Base-by-base conservation (phyloP, 2,797 vertebrate genomes). In the Orientallactaga sibirica region DNA sequence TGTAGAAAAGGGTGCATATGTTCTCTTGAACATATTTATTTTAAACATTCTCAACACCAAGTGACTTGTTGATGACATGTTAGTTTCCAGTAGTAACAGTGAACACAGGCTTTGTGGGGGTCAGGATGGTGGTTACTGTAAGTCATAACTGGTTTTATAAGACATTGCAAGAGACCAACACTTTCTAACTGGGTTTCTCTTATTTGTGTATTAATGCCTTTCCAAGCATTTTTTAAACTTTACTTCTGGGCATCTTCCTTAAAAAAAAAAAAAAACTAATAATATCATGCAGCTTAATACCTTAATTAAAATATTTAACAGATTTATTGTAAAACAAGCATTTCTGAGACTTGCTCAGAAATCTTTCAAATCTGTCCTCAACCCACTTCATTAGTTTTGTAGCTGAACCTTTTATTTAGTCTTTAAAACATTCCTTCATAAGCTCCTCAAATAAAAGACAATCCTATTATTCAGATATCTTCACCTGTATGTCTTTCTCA, bases 251-350 rank as follows among this genome's bases (percentile, higher is more conserved):
- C n/a, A 84, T 85, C 70, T 91, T 93, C 82, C 29, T 91, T 14
- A 2, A 64, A 89, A 90, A 85, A 19, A 48, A 58, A 12, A 64
- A 88, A 90, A 81, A 19, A 67, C 19, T 64, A 68, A 92, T 86
- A 73, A 78, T 73, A 75, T 62, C 89, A 15, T 19, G 68, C 48
- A 81, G 55, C 61, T 87, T 71, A 74, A 91, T 92, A 88, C 87
- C 58, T 86, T 95, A 79, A 90, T 82, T 86, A 92, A 95, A 92
- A 83, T 66, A 61, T 71, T 91, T 91, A 25, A 81, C 43, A 91
- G 29, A 24, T 86, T 94, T 27, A n/a, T 27, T 68, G 88, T 88
- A 71, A 89, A 90, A 86, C 24, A 66, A 87, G 14, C 2, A 79
- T 78, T 62, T 78, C 48, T 91, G 68, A 92, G 48, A 20, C 5